phyloP scores from a whole-genome alignment of 2,797 vertebrate genomes.

The Myotis planiceps region DNA sequence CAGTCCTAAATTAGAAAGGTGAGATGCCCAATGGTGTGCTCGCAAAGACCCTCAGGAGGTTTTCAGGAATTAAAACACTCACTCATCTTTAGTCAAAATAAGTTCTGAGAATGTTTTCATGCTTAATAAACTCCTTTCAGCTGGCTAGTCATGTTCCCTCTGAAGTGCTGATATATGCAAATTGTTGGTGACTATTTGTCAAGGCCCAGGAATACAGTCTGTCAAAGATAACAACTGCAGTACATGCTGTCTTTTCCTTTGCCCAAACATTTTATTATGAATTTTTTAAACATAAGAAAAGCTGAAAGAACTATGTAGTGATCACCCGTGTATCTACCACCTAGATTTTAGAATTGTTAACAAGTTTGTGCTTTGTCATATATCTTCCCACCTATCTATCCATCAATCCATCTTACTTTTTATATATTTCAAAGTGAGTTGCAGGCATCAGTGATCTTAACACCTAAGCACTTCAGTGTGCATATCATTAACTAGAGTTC shows the following conservation, averaged over 20 bases:
- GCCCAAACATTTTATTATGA: slow-evolving; percentile 1
- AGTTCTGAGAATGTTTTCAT: slow-evolving; percentile 37
- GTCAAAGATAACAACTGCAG: neutral
- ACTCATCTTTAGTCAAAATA: slow-evolving; percentile 41
- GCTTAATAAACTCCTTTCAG: slow-evolving; percentile 25
- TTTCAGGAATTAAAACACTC: slow-evolving; percentile 44
- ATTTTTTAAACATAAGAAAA: slow-evolving; percentile 34
- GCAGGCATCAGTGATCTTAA: neutral
- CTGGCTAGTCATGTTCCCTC: slow-evolving; percentile 14
- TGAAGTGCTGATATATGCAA: slow-evolving; percentile 8
- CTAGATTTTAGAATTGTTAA: neutral
- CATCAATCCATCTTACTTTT: slow-evolving; percentile 22
- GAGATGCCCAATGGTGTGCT: neutral
- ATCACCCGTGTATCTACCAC: neutral
- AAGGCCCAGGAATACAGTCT: neutral
- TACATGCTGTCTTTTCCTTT: neutral
- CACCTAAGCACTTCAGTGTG: neutral
- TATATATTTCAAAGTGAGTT: slow-evolving; percentile 28
- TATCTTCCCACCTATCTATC: neutral
- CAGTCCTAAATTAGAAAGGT: neutral
- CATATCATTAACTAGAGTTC: neutral
- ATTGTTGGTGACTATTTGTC: neutral
- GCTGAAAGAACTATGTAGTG: neutral
- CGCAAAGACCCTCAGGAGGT: neutral
- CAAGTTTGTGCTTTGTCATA: neutral